Percentiles rank a stretch among this genome's conserved stretches.
Conservation (phyloP, 2,113 vertebrate genomes). For the Trochalopteron elliotii region DNA sequence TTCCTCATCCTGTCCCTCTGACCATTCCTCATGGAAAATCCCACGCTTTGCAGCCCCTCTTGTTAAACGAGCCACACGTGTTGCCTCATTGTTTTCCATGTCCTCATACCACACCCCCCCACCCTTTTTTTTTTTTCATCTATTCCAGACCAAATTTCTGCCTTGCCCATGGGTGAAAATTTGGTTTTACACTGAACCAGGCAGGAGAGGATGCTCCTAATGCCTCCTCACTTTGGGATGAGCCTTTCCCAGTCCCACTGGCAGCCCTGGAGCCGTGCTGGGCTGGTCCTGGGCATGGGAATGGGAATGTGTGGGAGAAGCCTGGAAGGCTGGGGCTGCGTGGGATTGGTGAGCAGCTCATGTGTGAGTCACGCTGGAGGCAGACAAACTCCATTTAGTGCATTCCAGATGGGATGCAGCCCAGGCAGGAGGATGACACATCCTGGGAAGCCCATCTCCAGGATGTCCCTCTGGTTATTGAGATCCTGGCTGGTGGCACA, state of each 20-base stretch:
- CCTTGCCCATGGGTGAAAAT: accelerated
- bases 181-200: accelerated
- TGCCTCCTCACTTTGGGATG: accelerated
- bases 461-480: neutral
- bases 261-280: neutral
- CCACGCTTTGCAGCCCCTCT: neutral
- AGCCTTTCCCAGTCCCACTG: neutral
- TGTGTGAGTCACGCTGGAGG: neutral
- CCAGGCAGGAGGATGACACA: neutral
- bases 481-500: accelerated
- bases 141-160: neutral
- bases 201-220: neutral
- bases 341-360: neutral
- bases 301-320: neutral
- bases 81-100: neutral
- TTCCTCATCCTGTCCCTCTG: neutral
- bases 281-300: neutral
- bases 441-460: neutral
- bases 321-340: neutral
- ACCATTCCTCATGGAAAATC: neutral
- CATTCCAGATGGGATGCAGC: neutral
- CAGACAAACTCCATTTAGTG: neutral
- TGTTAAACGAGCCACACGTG: neutral
- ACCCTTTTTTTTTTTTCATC: neutral
- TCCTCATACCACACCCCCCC: no score